phyloP scores from a whole-genome alignment of 2,888 invertebrate species.

The Lithophane ornitopus region DNA sequence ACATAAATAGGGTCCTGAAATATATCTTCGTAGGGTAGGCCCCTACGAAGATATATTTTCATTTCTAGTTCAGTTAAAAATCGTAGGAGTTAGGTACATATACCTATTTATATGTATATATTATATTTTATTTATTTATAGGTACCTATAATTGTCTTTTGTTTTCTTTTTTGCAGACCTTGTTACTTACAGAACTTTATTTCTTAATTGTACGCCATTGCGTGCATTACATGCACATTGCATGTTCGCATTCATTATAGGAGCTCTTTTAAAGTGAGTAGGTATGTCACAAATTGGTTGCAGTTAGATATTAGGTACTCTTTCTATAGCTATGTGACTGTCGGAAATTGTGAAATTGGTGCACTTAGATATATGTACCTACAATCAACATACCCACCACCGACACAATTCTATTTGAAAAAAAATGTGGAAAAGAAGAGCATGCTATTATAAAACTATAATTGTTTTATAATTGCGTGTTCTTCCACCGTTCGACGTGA shows the following conservation, averaged over 20 bases:
- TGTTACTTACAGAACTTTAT: not conserved
- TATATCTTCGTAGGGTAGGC: too few relatives aligned
- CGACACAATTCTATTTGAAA: too few relatives aligned
- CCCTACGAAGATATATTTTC: not conserved
- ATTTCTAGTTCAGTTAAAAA: not conserved
- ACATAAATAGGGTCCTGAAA: not conserved
- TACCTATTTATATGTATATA: too few relatives aligned
- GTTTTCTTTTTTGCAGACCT: not conserved
- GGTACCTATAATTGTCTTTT: not conserved
- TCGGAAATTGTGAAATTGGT: not conserved
- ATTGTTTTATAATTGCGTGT: too few relatives aligned
- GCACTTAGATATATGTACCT: not conserved
- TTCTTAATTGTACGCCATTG: not conserved
- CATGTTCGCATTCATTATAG: not conserved
- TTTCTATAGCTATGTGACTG: not conserved
- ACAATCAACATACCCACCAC: not conserved
- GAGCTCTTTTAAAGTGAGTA: not conserved
- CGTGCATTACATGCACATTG: not conserved
- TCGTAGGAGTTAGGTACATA: not conserved
- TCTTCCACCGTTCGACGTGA: not conserved
- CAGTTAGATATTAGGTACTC: not conserved
- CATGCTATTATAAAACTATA: too few relatives aligned
- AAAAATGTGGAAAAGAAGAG: too few relatives aligned
- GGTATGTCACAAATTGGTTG: not conserved
- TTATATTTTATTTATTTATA: not conserved